phyloP scores from a whole-genome alignment of 2,797 vertebrate species.

The Eulemur rubriventer region DNA sequence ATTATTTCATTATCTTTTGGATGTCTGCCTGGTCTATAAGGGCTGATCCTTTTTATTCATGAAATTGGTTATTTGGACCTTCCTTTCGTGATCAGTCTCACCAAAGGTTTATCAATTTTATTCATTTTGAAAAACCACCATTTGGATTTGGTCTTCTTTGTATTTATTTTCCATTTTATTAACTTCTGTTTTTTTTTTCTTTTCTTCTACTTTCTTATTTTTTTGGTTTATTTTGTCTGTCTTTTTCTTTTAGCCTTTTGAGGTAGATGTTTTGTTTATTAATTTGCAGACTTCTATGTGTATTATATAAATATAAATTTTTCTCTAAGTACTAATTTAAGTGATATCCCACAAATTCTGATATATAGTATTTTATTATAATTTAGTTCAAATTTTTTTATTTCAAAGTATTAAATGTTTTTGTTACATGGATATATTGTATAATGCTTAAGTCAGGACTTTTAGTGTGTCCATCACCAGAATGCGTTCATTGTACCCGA shows the following conservation, averaged over 20 bases:
- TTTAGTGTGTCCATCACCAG: no score
- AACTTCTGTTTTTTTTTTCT: neutral
- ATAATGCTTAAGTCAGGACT: no score
- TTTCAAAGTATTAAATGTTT: no score
- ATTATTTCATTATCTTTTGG: neutral
- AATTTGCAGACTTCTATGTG: neutral
- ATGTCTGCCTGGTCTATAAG: neutral
- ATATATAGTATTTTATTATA: neutral
- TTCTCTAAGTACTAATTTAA: neutral
- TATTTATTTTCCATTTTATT: neutral
- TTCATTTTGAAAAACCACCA: neutral
- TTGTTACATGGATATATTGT: no score
- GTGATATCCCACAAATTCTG: neutral
- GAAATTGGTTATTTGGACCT: neutral
- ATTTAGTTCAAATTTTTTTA: neutral
- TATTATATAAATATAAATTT: neutral
- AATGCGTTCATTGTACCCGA: no score
- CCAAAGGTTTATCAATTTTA: neutral
- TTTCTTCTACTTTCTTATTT: neutral
- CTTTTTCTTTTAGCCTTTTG: neutral
- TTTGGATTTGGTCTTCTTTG: neutral
- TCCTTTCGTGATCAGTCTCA: neutral
- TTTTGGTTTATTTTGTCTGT: neutral
- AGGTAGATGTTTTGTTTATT: neutral
- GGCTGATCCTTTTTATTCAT: neutral